phyloP scores from a whole-genome alignment of 2,888 invertebrate genomes.

The Ethmia dodecea region DNA sequence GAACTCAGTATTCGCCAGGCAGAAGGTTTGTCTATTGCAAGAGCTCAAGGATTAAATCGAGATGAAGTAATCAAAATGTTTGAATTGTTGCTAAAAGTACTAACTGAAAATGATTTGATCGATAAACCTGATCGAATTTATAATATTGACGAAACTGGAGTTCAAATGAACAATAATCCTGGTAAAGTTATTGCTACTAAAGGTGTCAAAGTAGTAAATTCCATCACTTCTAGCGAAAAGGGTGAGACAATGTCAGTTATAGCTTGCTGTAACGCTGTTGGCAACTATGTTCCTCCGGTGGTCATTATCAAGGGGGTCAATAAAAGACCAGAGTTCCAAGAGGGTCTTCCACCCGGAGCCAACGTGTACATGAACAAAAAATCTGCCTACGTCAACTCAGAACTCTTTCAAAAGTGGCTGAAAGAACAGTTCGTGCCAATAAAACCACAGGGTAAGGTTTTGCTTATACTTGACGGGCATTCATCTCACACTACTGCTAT shows the following conservation, averaged over 20 bases:
- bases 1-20: slow-evolving; percentile 26
- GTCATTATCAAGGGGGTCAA: slow-evolving; percentile 21
- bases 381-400: slow-evolving; percentile 17
- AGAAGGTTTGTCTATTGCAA: slow-evolving; percentile 27
- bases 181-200: slow-evolving; percentile 35
- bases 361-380: slow-evolving; percentile 20
- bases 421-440: slow-evolving; percentile 16
- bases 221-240: slow-evolving; percentile 24
- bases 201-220: slow-evolving; percentile 26
- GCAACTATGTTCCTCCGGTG: slow-evolving; percentile 21
- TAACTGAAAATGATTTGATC: slow-evolving; percentile 25
- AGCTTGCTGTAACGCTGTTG: slow-evolving; percentile 24
- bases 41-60: slow-evolving; percentile 25
- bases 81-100: slow-evolving; percentile 20
- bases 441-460: slow-evolving; percentile 20
- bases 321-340: slow-evolving; percentile 24
- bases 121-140: slow-evolving; percentile 29
- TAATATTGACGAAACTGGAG: slow-evolving; percentile 40
- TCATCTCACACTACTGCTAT: slow-evolving; percentile 16
- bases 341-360: slow-evolving; percentile 20
- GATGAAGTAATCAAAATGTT: slow-evolving; percentile 25
- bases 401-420: slow-evolving; percentile 17
- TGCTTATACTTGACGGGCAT: slow-evolving; percentile 24
- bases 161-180: slow-evolving; percentile 38
- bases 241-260: slow-evolving; percentile 26